phyloP scores from a whole-genome alignment of 2,888 invertebrate genomes.

The Tipula helvola region DNA sequence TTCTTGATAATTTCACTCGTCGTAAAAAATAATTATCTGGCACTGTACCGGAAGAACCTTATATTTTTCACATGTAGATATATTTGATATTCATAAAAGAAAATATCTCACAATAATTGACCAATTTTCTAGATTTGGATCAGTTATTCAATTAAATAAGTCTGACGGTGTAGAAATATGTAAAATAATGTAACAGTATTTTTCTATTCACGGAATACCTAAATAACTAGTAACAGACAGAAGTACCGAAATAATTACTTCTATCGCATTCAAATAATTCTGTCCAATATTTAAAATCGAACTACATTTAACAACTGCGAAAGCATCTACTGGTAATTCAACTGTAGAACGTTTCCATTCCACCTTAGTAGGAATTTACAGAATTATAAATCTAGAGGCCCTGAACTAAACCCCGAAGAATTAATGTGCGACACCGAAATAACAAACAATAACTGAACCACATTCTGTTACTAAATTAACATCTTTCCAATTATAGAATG shows the following conservation, averaged over 20 bases:
- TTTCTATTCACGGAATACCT: slow-evolving; percentile 14
- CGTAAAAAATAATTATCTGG: too few species aligned
- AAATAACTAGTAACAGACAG: slow-evolving; percentile 13
- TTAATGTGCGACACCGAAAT: slow-evolving; percentile 14
- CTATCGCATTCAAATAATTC: too few species aligned
- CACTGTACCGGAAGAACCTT: too few species aligned
- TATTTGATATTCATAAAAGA: neutral
- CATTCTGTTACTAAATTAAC: slow-evolving; percentile 15
- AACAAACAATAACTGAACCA: slow-evolving; percentile 12
- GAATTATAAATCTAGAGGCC: slow-evolving; percentile 14
- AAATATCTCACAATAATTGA: neutral
- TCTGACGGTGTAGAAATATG: neutral
- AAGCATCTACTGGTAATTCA: too few species aligned
- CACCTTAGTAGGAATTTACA: slow-evolving; percentile 13
- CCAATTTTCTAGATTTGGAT: neutral
- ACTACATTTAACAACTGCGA: slow-evolving; percentile 13
- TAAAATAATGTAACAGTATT: slow-evolving; percentile 10
- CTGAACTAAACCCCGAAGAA: slow-evolving; percentile 12
- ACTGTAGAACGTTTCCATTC: slow-evolving; percentile 17
- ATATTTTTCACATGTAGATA: neutral
- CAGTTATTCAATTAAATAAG: neutral
- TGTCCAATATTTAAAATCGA: slow-evolving; percentile 11
- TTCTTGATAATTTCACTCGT: too few species aligned
- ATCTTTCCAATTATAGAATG: slow-evolving; percentile 14
- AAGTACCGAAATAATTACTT: too few species aligned